Evolutionary conservation across 2,888 invertebrate genomes (phyloP).

Genomic region (Aspidiotus rigidus): DNA sequence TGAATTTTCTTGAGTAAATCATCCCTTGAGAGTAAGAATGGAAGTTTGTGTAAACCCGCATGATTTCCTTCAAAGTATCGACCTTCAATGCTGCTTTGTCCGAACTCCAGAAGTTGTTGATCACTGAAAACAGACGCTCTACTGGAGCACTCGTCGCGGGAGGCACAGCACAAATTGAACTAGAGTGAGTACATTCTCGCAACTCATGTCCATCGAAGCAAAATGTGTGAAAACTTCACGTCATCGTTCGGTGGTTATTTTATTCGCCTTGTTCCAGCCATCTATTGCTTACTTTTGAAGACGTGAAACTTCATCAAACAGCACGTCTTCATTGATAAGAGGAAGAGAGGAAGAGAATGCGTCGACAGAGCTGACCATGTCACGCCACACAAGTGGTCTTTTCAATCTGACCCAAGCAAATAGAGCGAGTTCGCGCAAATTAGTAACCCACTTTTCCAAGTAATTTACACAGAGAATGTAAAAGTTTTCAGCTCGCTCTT

Average conservation of each 20-base stretch:
- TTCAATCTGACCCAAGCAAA: neutral
- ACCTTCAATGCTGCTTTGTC: too few species aligned
- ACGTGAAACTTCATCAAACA: neutral
- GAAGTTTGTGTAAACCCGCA: too few species aligned
- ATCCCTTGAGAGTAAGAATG: too few species aligned
- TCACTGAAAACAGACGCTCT: too few species aligned
- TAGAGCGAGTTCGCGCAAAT: slow-evolving; percentile 1
- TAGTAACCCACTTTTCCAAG: neutral
- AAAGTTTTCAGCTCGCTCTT: neutral
- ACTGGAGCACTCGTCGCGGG: neutral
- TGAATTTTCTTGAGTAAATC: too few species aligned
- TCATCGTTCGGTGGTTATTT: neutral
- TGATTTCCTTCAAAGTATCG: too few species aligned
- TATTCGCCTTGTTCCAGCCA: neutral
- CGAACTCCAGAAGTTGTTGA: too few species aligned
- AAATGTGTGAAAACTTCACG: neutral
- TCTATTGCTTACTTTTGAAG: neutral
- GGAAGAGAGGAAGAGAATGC: neutral
- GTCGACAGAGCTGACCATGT: neutral
- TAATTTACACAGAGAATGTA: neutral
- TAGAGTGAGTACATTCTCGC: neutral
- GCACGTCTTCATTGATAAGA: neutral
- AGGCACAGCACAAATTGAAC: neutral
- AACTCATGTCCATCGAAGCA: neutral
- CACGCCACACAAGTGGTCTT: neutral